Base-by-base conservation (phyloP, 2,888 invertebrate genomes). In the Pyrrhia umbra region DNA sequence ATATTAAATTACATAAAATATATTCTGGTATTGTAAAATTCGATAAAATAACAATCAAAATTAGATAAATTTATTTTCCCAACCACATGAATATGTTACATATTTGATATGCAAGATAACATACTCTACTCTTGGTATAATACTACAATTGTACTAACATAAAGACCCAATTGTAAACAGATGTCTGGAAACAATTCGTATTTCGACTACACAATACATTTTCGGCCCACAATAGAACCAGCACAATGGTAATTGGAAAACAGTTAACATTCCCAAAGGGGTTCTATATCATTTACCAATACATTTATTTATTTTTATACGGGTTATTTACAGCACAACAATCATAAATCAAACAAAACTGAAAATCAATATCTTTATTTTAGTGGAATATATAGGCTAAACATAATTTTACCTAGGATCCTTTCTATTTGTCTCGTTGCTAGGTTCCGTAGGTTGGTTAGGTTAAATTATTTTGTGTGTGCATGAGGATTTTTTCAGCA, bases 161-260 rank as follows among this genome's bases (percentile, higher is more conserved):
- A 25, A 49, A 45, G 23, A 42, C 30, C 13, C 46, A 57, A 62
- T 52, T 13, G 47, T 55, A 21, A 75, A 56, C 50, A 57, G 56
- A 75, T 69, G 27, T 61, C 30, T 37, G 37, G 6, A 50, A 75
- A 64, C 50, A 63, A 71, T 71, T 63, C 18, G 45, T 63, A 46
- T 45, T 64, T 46, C 23, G 5, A 45, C 43, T 25, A 39, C 50
- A 71, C 57, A 72, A 76, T 77, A 77, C 50, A 39, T 50, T 66
- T 57, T 60, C 43, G n/a, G 23, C 23, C 15, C 5, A 77, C 67
- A 72, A 72, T 71, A 64, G 65, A 64, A n/a, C 16, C 18, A 34
- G 15, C 56, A 76, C 76, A 72, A 76, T 71, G 30, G 57, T 55
- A 64, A 71, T 70, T 71, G 65, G 46, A 67, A 73, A 61, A 55